Conservation (phyloP, 2,888 invertebrate species). For the Acheta domesticus region DNA sequence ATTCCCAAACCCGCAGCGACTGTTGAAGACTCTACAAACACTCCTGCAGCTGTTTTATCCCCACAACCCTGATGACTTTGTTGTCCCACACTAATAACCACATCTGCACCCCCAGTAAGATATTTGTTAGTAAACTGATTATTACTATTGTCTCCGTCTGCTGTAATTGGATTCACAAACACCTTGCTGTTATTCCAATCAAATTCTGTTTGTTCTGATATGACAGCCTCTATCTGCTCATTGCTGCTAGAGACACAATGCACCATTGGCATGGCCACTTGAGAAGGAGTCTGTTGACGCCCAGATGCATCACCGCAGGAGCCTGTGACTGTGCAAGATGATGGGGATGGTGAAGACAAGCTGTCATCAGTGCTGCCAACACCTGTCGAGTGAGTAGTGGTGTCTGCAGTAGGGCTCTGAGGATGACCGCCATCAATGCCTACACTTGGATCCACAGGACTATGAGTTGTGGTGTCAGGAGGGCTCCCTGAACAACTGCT, state of each 20-base stretch:
- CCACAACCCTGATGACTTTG: conserved; percentile 25
- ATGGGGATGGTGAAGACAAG: conserved; percentile 44
- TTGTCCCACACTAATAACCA: conserved; percentile 22
- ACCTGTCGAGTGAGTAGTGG: conserved; percentile 44
- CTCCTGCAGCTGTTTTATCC: conserved; percentile 4
- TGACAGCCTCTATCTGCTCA: conserved; percentile 43
- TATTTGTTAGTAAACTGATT: conserved; percentile 1
- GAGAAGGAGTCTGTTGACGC: conserved; percentile 35
- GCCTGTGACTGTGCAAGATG: conserved; percentile 44
- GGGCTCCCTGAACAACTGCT: conserved; percentile 59
- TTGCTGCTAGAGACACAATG: conserved; percentile 86
- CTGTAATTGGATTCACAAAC: conserved; percentile 27
- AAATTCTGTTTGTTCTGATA: conserved; percentile 53
- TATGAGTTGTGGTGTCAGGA: conserved; percentile 82
- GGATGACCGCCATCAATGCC: conserved; percentile 27
- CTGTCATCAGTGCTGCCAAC: conserved; percentile 44
- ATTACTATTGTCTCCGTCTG: conserved; percentile 28
- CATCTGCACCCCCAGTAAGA: conserved; percentile 20
- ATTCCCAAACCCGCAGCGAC: conserved; percentile 22
- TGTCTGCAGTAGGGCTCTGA: conserved; percentile 47
- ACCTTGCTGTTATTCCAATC: conserved; percentile 27
- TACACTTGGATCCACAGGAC: conserved; percentile 59
- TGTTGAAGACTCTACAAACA: conserved; percentile 32
- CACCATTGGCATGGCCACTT: conserved; percentile 60
- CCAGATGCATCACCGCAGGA: conserved; percentile 35